Evolutionary conservation across 2,888 invertebrate genomes (phyloP), one percentile per base, ranked within the genome.

Genomic region (Agrotis segetum): DNA sequence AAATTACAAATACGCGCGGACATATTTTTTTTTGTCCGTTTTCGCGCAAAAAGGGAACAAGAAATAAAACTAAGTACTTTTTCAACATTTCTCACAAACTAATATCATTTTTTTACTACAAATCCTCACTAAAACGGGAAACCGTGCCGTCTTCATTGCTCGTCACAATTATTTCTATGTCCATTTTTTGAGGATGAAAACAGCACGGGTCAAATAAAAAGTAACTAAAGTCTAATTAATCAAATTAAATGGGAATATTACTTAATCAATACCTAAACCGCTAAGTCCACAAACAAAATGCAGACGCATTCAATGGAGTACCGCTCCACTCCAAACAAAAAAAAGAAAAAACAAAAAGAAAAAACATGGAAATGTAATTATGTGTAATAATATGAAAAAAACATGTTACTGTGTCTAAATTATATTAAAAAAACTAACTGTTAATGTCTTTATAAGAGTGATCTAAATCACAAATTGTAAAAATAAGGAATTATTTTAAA

Each of bases 361-460:
- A 86, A 82, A 84, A 88, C 56, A 92, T 95, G 95, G 93, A 95
- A 95, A 93, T 94, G 94, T 83, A 81, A 85, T 75, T 74, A 84
- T 84, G 86, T 85, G 85, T 85, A 85, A 86, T 84, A 82, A 79
- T 86, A 87, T 84, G 86, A 86, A 84, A 71, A 85, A 80, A 83
- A 72, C 78, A 81, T 86, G 87, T 87, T 87, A 87, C 81, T 92
- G 95, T 95, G 94, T 95, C 93, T 94, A 88, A 94, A 87, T 92
- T 88, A 90, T 89, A 91, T 79, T 85, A 82, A 84, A 87, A 89
- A 89, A 93, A 93, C 94, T 95, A 95, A 90, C 90, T 94, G 95
- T 95, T 96, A 96, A 96, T 96, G 96, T 96, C 96, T 96, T 96
- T 96, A 95, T 94, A 93, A 90, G 90, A 91, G 96, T 95, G 95